A percentile compares a stretch with the other conserved stretches of the same genome.
Conservation (phyloP, 2,888 invertebrate species). For the Acanthosepion esculentum region DNA sequence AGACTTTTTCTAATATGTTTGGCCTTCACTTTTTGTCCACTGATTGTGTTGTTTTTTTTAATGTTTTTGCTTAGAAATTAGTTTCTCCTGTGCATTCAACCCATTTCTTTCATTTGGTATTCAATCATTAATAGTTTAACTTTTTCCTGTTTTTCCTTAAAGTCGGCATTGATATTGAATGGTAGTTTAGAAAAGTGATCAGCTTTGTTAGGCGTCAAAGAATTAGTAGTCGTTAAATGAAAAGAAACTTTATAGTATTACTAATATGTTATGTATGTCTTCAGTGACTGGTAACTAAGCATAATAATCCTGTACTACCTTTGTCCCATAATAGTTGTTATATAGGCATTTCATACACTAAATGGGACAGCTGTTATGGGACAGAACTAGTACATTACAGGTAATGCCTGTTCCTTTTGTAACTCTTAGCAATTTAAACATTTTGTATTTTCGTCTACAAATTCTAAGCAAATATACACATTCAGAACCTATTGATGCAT, state of each 20-base stretch:
- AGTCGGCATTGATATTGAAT: background rate
- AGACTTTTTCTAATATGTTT: background rate
- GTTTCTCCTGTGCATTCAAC: background rate
- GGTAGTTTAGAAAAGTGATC: background rate
- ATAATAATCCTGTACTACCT: too few relatives aligned
- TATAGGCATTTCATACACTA: too few relatives aligned
- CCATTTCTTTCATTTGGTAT: slow-evolving; percentile 4
- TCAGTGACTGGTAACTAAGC: too few relatives aligned
- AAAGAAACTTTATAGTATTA: background rate
- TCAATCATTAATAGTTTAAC: background rate
- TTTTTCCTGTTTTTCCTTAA: background rate
- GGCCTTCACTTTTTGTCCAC: background rate
- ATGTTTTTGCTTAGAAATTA: background rate
- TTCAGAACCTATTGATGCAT: too few relatives aligned
- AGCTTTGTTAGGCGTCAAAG: background rate
- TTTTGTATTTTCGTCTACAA: too few relatives aligned
- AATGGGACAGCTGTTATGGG: too few relatives aligned
- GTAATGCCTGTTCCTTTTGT: too few relatives aligned
- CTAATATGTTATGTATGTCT: background rate
- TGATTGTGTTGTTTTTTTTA: background rate
- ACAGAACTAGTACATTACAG: too few relatives aligned
- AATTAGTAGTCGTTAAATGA: background rate
- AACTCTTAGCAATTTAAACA: too few relatives aligned
- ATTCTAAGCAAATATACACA: too few relatives aligned
- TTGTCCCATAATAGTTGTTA: too few relatives aligned